Base-by-base conservation (phyloP, 2,797 vertebrate species). In the Eurystomus glaucurus region DNA sequence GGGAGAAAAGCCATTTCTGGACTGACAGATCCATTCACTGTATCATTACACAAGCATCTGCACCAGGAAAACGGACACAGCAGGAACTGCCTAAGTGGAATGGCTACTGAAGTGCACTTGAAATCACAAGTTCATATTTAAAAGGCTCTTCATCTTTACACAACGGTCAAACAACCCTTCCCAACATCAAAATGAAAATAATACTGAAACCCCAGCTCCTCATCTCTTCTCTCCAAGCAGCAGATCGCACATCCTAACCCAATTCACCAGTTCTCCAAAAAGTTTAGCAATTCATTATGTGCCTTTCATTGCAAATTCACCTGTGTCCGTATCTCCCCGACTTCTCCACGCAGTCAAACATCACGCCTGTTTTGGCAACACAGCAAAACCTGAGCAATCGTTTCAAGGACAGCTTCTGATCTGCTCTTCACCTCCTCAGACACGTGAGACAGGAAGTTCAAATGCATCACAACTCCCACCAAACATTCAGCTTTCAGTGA, bases 91-190 rank as follows among this genome's bases (percentile, higher is more conserved):
- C 55, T 19, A 85, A 97, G 92, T 66, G 70, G 70, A 11, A 2
- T 3, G 84, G 88, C 91, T 89, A 94, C 61, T 92, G 81, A 92
- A 96, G 92, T 43, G 78, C 89, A 77, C 97, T 96, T 66, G 77
- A 97, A 97, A 93, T 89, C 94, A 95, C 46, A 60, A 93, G 81
- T 88, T 85, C 16, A 0, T 89, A 80, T 85, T 93, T 93, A 92
- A 92, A 96, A 92, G 54, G 58, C 90, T 92, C 85, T 90, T 95
- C 29, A 52, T 78, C 61, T 72, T 83, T 41, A 91, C 33, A 88
- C 51, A 81, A 82, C 16, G 87, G 76, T 52, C 65, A 54, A 87
- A 86, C 69, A 54, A 92, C 54, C 20, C 37, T 78, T 88, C 50
- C 37, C 37, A 84, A 50, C 46, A 78, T 7, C 65, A 71, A 57